These are phyloP conservation scores for Brienomyrus longianalis DNA, from an alignment of 2,113 vertebrate species.

Conservation along the genomic window DNA sequence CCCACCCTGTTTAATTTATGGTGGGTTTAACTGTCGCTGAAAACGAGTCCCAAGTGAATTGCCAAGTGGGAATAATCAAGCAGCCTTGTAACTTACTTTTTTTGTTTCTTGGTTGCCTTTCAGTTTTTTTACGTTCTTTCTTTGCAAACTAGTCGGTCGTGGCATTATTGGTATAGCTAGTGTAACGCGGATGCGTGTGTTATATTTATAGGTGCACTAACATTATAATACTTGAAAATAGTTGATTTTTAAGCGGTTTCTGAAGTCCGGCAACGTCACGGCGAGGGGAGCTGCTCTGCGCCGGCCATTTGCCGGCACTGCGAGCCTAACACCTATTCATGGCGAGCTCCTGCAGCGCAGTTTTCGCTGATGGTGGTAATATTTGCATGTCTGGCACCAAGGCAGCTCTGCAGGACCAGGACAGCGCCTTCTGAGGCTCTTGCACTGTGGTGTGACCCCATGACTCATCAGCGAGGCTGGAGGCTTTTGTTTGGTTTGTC, in stretches of 20 bases:
- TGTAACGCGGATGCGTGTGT: not conserved
- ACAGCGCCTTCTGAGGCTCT: not conserved
- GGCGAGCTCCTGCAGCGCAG: not conserved
- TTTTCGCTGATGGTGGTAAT: constrained; percentile 3
- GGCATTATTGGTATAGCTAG: not conserved
- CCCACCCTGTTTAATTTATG: constrained; percentile 2
- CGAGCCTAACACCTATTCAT: not conserved
- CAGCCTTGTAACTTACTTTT: constrained; percentile 7
- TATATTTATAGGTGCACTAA: not conserved
- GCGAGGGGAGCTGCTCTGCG: not conserved
- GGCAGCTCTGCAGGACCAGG: not conserved
- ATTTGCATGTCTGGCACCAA: not conserved
- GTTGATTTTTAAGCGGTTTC: not conserved
- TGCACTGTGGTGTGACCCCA: not conserved
- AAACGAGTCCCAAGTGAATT: not conserved
- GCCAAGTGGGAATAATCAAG: not conserved
- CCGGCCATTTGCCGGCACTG: not conserved
- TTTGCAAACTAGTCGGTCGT: not conserved
- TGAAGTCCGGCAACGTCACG: not conserved
- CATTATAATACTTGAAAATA: not conserved
- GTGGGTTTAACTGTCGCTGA: not conserved
- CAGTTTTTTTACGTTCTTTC: not conserved
- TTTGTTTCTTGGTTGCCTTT: not conserved
- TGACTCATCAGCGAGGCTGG: not conserved
- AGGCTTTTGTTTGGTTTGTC: not conserved